Evolutionary conservation across 2,888 invertebrate genomes (phyloP).

Genomic region (Trissolcus brochymenae): DNA sequence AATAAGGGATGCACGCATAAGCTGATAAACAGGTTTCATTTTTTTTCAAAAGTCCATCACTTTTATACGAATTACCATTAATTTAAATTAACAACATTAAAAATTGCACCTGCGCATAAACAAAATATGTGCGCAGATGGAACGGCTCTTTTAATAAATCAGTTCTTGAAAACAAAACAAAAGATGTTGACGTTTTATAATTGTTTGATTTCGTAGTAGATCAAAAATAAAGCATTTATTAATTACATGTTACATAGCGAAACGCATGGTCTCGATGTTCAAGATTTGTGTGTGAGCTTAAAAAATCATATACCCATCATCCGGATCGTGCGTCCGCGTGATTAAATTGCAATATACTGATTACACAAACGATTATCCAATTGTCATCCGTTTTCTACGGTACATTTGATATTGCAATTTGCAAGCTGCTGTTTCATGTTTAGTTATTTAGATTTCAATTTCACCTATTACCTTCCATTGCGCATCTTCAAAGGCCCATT

Average conservation of each 20-base stretch:
- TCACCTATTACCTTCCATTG: background rate
- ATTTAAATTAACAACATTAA: conserved; percentile 27
- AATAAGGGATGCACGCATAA: conserved; percentile 18
- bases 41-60: background rate
- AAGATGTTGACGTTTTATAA: too few species aligned
- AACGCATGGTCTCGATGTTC: too few species aligned
- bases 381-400: conserved; percentile 29
- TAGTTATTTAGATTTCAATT: conserved; percentile 46
- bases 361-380: conserved; percentile 36
- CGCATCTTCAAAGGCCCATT: background rate
- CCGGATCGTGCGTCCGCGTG: conserved; percentile 1
- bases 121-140: background rate
- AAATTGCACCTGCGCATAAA: conserved; percentile 7
- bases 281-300: background rate
- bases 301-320: background rate
- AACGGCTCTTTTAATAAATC: background rate
- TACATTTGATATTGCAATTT: conserved; percentile 27
- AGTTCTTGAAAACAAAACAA: too few species aligned
- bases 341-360: conserved; percentile 36
- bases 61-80: conserved; percentile 7
- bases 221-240: too few species aligned
- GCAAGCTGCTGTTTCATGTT: conserved; percentile 10
- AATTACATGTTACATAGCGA: too few species aligned
- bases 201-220: too few species aligned
- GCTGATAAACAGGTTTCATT: conserved; percentile 15